Evolutionary conservation across 2,888 invertebrate genomes (phyloP).

Genomic region (Acanthoscelides obtectus): DNA sequence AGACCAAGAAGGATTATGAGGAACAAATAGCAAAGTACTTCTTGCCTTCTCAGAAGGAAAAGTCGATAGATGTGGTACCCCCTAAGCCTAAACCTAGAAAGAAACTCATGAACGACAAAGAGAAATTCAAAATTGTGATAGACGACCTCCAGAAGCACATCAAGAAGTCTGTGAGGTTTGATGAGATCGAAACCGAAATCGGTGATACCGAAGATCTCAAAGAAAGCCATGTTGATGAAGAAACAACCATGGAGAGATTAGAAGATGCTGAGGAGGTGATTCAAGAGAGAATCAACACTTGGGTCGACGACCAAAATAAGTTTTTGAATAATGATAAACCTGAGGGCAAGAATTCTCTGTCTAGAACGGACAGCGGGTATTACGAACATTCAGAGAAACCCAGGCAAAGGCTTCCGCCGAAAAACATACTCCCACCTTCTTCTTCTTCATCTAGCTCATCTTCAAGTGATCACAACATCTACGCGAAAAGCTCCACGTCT

Average conservation of each 20-base stretch:
- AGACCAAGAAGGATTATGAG: conserved; percentile 28
- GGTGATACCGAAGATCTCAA: conserved; percentile 4
- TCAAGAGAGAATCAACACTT: conserved; percentile 38
- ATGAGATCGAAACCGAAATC: conserved; percentile 38
- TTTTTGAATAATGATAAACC: conserved; percentile 28
- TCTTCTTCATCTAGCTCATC: conserved; percentile 21
- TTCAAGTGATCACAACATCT: conserved; percentile 11
- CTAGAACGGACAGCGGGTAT: conserved; percentile 41
- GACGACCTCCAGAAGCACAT: conserved; percentile 39
- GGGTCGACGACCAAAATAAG: conserved; percentile 44
- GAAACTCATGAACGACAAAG: conserved; percentile 28
- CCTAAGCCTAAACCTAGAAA: conserved; percentile 39
- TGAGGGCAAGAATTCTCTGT: conserved; percentile 20
- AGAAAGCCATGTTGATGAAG: not conserved
- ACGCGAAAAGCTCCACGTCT: conserved; percentile 14
- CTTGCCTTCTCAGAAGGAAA: conserved; percentile 28
- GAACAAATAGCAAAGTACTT: conserved; percentile 32
- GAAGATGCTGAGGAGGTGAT: conserved; percentile 13
- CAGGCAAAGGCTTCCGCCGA: conserved; percentile 42
- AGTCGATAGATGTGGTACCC: conserved; percentile 9
- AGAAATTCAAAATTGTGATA: conserved; percentile 31
- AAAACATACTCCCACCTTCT: conserved; percentile 37
- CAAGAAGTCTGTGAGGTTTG: conserved; percentile 44
- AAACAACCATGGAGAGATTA: not conserved
- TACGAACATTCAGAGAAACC: conserved; percentile 42